A percentile compares a stretch with the other conserved stretches of the same genome.
These are phyloP conservation scores for Pseudanteris insignis DNA, from an alignment of 2,888 invertebrate genomes.

Conservation along the genomic window DNA sequence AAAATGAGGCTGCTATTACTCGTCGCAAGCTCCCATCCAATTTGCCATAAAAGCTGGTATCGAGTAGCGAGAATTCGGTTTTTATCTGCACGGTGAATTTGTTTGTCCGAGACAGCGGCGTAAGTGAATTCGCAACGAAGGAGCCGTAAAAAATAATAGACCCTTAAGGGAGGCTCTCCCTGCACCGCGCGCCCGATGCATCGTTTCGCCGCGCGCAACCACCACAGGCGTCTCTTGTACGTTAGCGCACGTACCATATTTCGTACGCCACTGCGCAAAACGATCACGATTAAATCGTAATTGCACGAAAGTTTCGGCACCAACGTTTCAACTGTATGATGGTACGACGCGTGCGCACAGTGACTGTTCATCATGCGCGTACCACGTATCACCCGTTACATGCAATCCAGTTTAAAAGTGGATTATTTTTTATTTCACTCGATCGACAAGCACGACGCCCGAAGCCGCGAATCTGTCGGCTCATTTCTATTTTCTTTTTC, in stretches of 20 bases:
- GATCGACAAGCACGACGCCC: too few species aligned
- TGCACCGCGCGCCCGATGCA: constrained; percentile 10
- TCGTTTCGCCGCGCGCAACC: constrained; percentile 7
- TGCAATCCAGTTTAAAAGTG: too few species aligned
- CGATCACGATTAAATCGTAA: constrained; percentile 18
- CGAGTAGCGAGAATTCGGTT: constrained; percentile 19
- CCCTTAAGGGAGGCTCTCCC: constrained; percentile 19
- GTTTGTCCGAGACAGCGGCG: constrained; percentile 10
- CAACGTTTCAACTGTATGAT: too few species aligned
- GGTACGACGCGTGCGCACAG: neutral
- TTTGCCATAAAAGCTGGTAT: constrained; percentile 31
- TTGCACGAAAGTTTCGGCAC: constrained; percentile 23
- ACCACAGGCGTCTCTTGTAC: constrained; percentile 11
- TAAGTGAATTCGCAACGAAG: constrained; percentile 31
- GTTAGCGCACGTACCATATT: constrained; percentile 20
- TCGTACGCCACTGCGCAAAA: constrained; percentile 19
- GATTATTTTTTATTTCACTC: too few species aligned
- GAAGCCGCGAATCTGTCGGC: too few species aligned
- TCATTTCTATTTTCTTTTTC: too few species aligned
- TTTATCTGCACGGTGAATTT: constrained; percentile 32
- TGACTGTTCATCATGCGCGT: too few species aligned
- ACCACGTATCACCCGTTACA: too few species aligned
- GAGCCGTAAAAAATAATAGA: constrained; percentile 37
- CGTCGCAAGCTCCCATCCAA: constrained; percentile 20
- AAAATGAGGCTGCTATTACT: constrained; percentile 12